Evolutionary conservation across 2,888 invertebrate genomes (phyloP), one percentile per base, ranked within the genome.

Genomic region (Adelognathus sp.): DNA sequence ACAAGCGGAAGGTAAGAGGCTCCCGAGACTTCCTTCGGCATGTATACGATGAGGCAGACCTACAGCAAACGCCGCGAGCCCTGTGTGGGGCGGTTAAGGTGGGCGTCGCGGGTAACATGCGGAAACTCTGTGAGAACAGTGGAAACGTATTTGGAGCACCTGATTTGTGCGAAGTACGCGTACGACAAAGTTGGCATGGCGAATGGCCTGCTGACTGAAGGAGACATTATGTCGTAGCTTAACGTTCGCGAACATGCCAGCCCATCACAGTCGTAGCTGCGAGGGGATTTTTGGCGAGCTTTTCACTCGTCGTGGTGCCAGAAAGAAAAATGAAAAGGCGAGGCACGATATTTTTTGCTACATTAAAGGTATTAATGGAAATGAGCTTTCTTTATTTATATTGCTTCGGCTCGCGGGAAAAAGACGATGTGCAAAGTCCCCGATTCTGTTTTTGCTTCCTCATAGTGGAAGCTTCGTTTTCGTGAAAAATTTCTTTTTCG

Each of bases 71-170:
- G n/a, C n/a, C n/a, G n/a, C n/a, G 46, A 46, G 21, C 27, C 36
- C 27, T 16, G 54, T n/a, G n/a, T n/a, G 39, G 66, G 54, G 36
- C 36, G 52, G 39, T 39, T n/a, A 54, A 52, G 61, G 66, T 27
- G 7, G 60, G 27, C 21, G 41, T 52, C 27, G 58, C 3, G 60
- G 58, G n/a, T n/a, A 66, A 60, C 39, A 29, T 60, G 50, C 33
- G 70, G 41, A 52, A 60, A 64, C 50, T 39, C 27, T 2, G 18
- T 18, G 54, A 24, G 46, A 56, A 70, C 64, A n/a, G 63, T 44
- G 66, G 36, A n/a, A 77, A 46, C 71, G 52, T 77, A 77, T 77
- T 72, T 72, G 63, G 72, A 77, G 77, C 67, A 73, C 70, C 73
- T 73, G 63, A 77, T 73, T 77, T 73, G 73, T 73, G 46, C 63